phyloP scores from a whole-genome alignment of 2,888 invertebrate species.

The Calameuta pallipes region DNA sequence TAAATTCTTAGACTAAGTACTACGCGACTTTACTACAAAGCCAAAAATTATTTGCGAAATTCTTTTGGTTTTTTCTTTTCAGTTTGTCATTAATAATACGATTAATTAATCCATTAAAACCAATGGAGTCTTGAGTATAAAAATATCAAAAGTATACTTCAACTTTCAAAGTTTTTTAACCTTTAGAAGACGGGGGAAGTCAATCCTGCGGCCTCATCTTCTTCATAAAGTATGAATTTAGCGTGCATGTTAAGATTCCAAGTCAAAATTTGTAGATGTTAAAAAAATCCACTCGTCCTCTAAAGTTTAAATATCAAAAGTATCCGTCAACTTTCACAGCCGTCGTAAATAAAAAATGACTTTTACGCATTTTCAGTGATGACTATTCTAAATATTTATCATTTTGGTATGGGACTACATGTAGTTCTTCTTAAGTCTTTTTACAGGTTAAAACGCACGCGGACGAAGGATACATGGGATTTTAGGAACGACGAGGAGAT shows the following conservation, averaged over 20 bases:
- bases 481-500: background rate
- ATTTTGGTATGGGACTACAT: background rate
- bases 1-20: background rate
- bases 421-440: background rate
- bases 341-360: background rate
- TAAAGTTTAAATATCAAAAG: no score
- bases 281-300: no score
- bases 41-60: background rate
- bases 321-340: background rate
- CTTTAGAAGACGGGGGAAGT: no score
- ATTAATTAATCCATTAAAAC: background rate
- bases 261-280: no score
- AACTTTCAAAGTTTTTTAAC: no score
- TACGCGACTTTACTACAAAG: background rate
- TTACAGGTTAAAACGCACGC: background rate
- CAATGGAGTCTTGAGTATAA: background rate
- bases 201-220: no score
- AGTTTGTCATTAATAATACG: background rate
- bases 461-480: background rate
- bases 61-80: background rate
- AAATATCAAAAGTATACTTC: background rate
- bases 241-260: no score
- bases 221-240: no score
- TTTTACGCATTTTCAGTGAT: background rate
- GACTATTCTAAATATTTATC: background rate